A percentile compares a stretch with the other conserved stretches of the same genome.
Conservation (phyloP, 2,113 vertebrate species). For the Grammomys dolichurus region DNA sequence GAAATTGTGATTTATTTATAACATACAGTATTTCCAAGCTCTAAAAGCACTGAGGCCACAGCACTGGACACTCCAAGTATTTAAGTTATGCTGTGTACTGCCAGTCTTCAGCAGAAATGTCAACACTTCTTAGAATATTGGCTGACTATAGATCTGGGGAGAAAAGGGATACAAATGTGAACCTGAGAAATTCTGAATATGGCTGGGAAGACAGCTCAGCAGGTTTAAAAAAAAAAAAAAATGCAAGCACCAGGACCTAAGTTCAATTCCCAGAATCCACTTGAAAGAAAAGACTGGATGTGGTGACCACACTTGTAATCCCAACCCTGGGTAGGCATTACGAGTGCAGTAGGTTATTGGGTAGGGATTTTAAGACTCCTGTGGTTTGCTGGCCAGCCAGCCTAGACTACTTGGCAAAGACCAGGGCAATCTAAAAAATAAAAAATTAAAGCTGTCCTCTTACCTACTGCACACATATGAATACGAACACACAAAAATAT, state of each 20-base stretch:
- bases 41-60: background rate
- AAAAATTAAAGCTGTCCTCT: background rate
- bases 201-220: background rate
- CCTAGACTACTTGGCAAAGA: too few relatives aligned
- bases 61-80: background rate
- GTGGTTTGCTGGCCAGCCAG: background rate
- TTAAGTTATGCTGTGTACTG: background rate
- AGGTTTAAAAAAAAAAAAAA: background rate
- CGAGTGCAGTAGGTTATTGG: too few relatives aligned
- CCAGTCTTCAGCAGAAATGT: background rate
- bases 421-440: background rate
- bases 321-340: background rate
- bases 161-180: background rate
- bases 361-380: too few relatives aligned
- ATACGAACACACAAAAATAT: background rate
- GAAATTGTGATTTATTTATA: slow-evolving; percentile 23
- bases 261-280: background rate
- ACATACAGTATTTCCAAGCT: background rate
- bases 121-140: background rate
- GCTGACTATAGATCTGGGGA: background rate
- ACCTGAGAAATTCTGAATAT: background rate
- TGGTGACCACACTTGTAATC: background rate
- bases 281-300: background rate
- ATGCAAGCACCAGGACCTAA: background rate
- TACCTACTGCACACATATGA: background rate